phyloP scores from a whole-genome alignment of 2,888 invertebrate genomes.

The Rosalia funebris region DNA sequence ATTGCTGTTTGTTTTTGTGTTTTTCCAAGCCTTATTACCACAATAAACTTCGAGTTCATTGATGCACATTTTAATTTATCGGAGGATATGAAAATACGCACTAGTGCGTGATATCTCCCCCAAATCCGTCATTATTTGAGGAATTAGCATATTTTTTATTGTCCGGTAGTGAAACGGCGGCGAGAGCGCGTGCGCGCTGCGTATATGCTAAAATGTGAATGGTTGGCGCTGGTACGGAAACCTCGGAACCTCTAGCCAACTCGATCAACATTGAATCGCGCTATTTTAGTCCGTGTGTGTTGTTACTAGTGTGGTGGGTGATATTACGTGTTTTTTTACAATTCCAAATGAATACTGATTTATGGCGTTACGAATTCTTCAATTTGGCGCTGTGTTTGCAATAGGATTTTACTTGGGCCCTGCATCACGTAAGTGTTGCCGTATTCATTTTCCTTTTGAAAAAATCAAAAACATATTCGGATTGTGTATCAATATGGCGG shows the following conservation, averaged over 20 bases:
- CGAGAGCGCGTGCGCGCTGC: conserved; percentile 49
- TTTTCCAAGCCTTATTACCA: conserved; percentile 3
- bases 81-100: conserved; percentile 8
- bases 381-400: conserved; percentile 73
- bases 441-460: conserved; percentile 28
- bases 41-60: conserved; percentile 3
- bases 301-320: conserved; percentile 57
- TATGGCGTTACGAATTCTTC: conserved; percentile 83
- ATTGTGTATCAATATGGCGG: conserved; percentile 55
- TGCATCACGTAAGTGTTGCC: conserved; percentile 50
- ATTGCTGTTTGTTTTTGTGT: conserved; percentile 15
- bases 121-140: conserved; percentile 16
- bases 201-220: conserved; percentile 52
- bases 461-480: conserved; percentile 44
- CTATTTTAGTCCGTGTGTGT: conserved; percentile 64
- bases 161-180: conserved; percentile 32
- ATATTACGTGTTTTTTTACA: conserved; percentile 58
- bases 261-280: conserved; percentile 64
- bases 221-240: conserved; percentile 42
- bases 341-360: conserved; percentile 75
- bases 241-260: conserved; percentile 27
- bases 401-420: conserved; percentile 62
- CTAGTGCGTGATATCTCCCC: conserved; percentile 12
- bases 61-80: conserved; percentile 13
- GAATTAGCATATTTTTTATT: conserved; percentile 36